phyloP scores from a whole-genome alignment of 2,797 vertebrate species.

The Cynopterus sphinx region DNA sequence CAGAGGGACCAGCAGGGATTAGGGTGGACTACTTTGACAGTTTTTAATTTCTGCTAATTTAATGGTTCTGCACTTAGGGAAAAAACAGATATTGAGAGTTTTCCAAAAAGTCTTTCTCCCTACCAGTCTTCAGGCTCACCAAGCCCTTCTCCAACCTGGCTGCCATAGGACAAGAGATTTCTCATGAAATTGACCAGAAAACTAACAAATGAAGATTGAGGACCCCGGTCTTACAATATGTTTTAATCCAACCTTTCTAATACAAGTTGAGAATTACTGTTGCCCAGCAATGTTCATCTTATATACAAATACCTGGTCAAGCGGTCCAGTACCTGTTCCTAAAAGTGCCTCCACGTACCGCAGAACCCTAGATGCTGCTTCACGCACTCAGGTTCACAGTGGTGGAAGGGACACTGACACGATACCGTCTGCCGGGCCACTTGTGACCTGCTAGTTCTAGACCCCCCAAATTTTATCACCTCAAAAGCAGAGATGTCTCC shows the following conservation, averaged over 20 bases:
- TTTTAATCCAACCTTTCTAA: background rate
- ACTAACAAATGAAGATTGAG: background rate
- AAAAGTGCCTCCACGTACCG: background rate
- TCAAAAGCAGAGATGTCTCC: background rate
- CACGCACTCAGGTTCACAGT: background rate
- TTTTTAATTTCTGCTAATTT: slow-evolving; percentile 37
- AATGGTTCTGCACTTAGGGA: slow-evolving; percentile 15
- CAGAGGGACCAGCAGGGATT: no score
- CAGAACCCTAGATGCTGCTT: background rate
- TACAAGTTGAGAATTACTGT: background rate
- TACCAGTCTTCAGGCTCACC: background rate
- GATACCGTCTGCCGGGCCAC: background rate
- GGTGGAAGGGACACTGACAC: background rate
- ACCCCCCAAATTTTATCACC: background rate
- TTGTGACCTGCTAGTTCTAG: background rate
- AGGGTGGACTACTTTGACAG: background rate
- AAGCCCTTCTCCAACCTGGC: background rate
- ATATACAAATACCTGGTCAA: background rate
- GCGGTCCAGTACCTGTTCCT: background rate
- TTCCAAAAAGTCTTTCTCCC: background rate
- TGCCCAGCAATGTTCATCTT: background rate
- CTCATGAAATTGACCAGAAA: background rate
- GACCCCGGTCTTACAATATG: background rate
- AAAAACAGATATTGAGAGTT: slow-evolving; percentile 10
- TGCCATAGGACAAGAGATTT: background rate